Base-by-base conservation (phyloP, 2,888 invertebrate species). In the Lottia gigantea region DNA sequence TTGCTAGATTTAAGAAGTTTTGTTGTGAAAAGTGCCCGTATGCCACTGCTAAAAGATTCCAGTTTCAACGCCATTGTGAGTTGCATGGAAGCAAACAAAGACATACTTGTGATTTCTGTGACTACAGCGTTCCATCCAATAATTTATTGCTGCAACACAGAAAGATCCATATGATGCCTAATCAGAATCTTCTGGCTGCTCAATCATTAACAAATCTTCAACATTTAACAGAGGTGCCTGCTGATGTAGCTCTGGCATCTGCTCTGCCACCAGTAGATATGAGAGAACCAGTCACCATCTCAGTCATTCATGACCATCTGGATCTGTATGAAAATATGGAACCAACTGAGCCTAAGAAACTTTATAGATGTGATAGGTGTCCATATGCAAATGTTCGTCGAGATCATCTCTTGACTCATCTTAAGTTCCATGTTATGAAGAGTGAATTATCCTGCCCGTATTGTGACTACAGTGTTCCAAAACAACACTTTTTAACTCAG, bases 111-210 rank as follows among this genome's bases (percentile, higher is more conserved):
- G 93, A 94, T 80, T 90, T 92, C 62, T 95, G 95, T 88, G 95
- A 95, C 89, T 95, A 95, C 88, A 94, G 95, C 1, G 95, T 95
- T 0, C 94, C 94, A 81, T 94, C 94, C 86, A 94, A 93, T 81
- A 94, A 95, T 1, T 94, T 95, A 86, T 93, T 94, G 80, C 92
- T 93, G 49, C 95, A 95, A 85, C 95, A 95, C 85, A 90, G 93
- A 89, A 92, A 93, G 74, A 94, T 95, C 83, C 95, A 95, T 86
- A 78, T 86, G 74, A 83, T 85, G 75, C 86, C 86, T 7, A 86
- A 87, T 70, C 84, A 84, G 71, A 87, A 87, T 71, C 80, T 87
- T 0, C 80, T 88, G 46, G 82, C 82, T 26, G 80, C 82, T 7
- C 87, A 87, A 77, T 85, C 86, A 19, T 78, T 87, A 40, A 74